Percentiles rank a stretch among this genome's conserved stretches.
phyloP scores from a whole-genome alignment of 2,797 vertebrate genomes.

The Chelon labrosus region DNA sequence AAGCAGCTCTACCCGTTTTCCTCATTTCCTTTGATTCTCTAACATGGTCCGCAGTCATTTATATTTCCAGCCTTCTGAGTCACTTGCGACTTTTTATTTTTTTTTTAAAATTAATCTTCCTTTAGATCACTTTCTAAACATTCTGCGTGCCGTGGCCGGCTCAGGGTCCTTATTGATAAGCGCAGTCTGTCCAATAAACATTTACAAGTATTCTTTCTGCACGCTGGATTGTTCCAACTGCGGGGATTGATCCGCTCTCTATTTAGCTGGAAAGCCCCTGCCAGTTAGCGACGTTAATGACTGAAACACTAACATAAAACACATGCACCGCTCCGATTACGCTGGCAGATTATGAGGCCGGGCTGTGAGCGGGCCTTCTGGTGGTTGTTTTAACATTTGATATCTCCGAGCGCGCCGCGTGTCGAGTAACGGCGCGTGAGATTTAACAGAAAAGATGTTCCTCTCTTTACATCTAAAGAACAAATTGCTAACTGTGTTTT shows the following conservation, averaged over 20 bases:
- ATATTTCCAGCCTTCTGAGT: slow-evolving; percentile 7
- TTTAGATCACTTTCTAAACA: slow-evolving; percentile 24
- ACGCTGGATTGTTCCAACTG: slow-evolving; percentile 21
- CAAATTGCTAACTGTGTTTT: too few species aligned
- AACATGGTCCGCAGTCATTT: background rate
- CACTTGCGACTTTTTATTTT: slow-evolving; percentile 10
- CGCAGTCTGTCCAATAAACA: slow-evolving; percentile 22
- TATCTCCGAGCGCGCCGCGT: too few species aligned
- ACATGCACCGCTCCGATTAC: slow-evolving; percentile 3
- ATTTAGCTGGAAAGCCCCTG: slow-evolving; percentile 32
- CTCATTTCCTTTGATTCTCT: background rate
- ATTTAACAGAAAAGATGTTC: too few species aligned
- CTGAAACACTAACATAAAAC: slow-evolving; percentile 17
- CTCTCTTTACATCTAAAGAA: too few species aligned
- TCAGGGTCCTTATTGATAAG: slow-evolving; percentile 34
- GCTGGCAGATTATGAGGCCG: background rate
- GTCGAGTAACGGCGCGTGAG: too few species aligned
- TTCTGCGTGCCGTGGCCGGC: slow-evolving; percentile 4
- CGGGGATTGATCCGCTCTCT: slow-evolving; percentile 35
- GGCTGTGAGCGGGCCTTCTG: slow-evolving; percentile 8
- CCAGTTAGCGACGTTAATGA: slow-evolving; percentile 26
- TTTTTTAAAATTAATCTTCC: slow-evolving; percentile 12
- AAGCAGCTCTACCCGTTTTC: background rate
- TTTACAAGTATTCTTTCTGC: slow-evolving; percentile 17
- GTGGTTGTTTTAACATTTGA: background rate